Evolutionary conservation across 2,113 vertebrate genomes (phyloP).

Genomic region (Lichenostomus cassidix): DNA sequence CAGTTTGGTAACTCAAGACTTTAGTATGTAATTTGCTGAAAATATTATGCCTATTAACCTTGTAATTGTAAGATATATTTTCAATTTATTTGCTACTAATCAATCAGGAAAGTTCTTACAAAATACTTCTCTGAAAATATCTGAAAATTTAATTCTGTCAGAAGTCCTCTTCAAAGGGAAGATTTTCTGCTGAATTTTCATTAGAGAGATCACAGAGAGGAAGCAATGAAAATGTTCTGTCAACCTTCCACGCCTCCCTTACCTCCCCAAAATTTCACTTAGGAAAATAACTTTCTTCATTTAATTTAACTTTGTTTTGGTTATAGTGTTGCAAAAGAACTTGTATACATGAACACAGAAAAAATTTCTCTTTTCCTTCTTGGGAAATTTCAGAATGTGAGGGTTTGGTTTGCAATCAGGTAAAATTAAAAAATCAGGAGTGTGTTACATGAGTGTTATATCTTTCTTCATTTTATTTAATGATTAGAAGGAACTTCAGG

Average conservation of each 20-base stretch:
- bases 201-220: background rate
- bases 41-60: background rate
- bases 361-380: background rate
- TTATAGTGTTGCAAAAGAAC: background rate
- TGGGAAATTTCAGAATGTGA: background rate
- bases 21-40: background rate
- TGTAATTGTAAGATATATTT: background rate
- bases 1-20: background rate
- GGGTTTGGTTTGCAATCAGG: background rate
- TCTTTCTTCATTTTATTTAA: background rate
- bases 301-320: background rate
- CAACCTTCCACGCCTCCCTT: fast-evolving
- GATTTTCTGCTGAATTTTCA: background rate
- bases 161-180: background rate
- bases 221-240: background rate
- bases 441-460: background rate
- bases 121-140: background rate
- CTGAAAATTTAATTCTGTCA: background rate
- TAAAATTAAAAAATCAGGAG: background rate
- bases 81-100: background rate
- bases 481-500: background rate
- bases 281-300: background rate
- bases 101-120: background rate
- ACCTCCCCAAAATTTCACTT: background rate
- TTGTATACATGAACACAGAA: background rate